These are phyloP conservation scores for Drosophila putrida DNA, from an alignment of 2,888 invertebrate species.

Conservation along the genomic window DNA sequence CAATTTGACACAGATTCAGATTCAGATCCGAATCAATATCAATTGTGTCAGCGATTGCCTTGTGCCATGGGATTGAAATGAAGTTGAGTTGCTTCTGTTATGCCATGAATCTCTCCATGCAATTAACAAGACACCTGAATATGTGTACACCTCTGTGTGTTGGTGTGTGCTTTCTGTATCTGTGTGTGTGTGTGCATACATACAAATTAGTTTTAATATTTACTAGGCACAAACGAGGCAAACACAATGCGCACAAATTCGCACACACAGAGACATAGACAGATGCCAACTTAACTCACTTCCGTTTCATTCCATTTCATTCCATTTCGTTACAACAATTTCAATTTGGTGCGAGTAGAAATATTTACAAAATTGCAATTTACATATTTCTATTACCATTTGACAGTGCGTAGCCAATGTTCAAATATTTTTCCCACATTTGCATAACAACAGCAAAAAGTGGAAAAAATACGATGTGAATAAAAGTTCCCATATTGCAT, in stretches of 20 bases:
- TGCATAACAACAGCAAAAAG: slow-evolving; percentile 25
- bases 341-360: slow-evolving; percentile 16
- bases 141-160: not conserved
- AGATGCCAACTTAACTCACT: slow-evolving; percentile 43
- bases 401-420: slow-evolving; percentile 49
- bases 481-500: slow-evolving; percentile 55
- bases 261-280: slow-evolving; percentile 14
- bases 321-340: slow-evolving; percentile 25
- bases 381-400: slow-evolving; percentile 39
- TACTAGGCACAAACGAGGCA: slow-evolving; percentile 30
- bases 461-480: slow-evolving; percentile 14
- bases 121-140: slow-evolving; percentile 46
- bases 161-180: not conserved
- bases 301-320: slow-evolving; percentile 36
- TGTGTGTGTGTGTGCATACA: slow-evolving; percentile 9
- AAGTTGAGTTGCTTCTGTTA: slow-evolving; percentile 10
- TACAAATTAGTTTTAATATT: slow-evolving; percentile 57
- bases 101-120: slow-evolving; percentile 16
- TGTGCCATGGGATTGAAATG: slow-evolving; percentile 31
- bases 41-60: slow-evolving; percentile 49
- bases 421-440: slow-evolving; percentile 57
- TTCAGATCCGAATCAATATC: slow-evolving; percentile 70
- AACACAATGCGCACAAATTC: slow-evolving; percentile 31
- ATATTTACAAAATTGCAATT: slow-evolving; percentile 31
- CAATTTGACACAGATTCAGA: slow-evolving; percentile 79